Base-by-base conservation (phyloP, 2,888 invertebrate genomes). In the Agrotis ipsilon region DNA sequence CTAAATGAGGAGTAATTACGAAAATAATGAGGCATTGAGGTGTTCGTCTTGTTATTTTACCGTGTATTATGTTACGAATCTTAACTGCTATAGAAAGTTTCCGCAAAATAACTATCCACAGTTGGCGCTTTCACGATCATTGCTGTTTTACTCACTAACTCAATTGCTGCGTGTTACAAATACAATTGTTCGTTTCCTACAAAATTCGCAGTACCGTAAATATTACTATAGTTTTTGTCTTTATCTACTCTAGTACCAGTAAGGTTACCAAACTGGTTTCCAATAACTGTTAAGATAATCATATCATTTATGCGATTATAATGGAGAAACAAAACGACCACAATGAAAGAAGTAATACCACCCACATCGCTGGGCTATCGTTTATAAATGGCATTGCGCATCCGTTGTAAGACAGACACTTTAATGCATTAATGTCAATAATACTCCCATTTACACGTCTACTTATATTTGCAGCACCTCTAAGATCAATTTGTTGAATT, bases 381-480 rank as follows among this genome's bases (percentile, higher is more conserved):
- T 91, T 93, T 93, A 92, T 91, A 91, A 93, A 94, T 91, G 92
- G 92, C 90, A 90, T 86, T 88, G 88, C 90, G 82, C 91, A 92
- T 95, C 94, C 94, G 94, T 88, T 91, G 87, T 87, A 86, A 89
- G 91, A 88, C 90, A 87, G 88, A 86, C 90, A 91, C 91, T 90
- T 89, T 90, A 90, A 91, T 91, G 90, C 90, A 89, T 90, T 90
- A 85, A 88, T 89, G 89, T 87, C 88, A 87, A 88, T 91, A 88
- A 87, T 81, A 85, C 86, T 84, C 83, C 77, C 84, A 83, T 86
- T 84, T 86, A 85, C 85, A 85, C 81, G 82, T 87, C 83, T 82
- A 77, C 79, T 83, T 80, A 75, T 51, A 78, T 76, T 73, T 63
- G 66, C 74, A 68, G 68, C 57, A 65, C 39, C 57, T 68, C 21